Evolutionary conservation across 2,113 vertebrate species (phyloP).

Genomic region (Leptodactylus fuscus): DNA sequence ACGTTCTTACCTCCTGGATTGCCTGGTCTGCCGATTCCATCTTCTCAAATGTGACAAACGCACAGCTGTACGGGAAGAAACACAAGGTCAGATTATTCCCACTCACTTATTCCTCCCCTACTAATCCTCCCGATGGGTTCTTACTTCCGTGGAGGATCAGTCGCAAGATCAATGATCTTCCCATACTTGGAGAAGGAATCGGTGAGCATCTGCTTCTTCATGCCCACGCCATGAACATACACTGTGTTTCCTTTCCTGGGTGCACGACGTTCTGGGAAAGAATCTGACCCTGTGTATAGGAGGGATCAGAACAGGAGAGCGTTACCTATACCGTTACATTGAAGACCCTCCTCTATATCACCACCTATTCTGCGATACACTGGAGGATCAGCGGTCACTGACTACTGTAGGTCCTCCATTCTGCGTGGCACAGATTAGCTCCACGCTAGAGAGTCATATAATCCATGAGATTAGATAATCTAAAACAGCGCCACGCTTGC

Average conservation of each 20-base stretch:
- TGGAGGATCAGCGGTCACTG: no score
- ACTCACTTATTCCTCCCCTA: neutral
- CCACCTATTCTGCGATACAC: no score
- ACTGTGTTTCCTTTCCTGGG: conserved; percentile 90
- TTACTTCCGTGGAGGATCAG: conserved; percentile 90
- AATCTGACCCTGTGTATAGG: conserved; percentile 75
- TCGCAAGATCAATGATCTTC: conserved; percentile 89
- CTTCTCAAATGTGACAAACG: conserved; percentile 92
- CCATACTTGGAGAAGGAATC: conserved; percentile 85
- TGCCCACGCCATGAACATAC: conserved; percentile 85
- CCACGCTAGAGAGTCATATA: no score
- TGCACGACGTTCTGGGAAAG: conserved; percentile 82
- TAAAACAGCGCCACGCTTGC: neutral
- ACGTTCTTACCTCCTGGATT: conserved; percentile 84
- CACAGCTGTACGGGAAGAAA: conserved; percentile 76
- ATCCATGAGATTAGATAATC: no score
- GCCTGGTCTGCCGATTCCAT: conserved; percentile 92
- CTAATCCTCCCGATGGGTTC: neutral
- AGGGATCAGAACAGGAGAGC: neutral
- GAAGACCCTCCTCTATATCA: no score
- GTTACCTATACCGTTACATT: no score
- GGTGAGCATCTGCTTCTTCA: conserved; percentile 81
- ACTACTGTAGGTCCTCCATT: no score
- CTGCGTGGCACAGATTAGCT: no score
- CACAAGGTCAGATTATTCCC: neutral